Evolutionary conservation across 2,797 vertebrate genomes (phyloP).

Genomic region (Odontamblyopus lacepedii): DNA sequence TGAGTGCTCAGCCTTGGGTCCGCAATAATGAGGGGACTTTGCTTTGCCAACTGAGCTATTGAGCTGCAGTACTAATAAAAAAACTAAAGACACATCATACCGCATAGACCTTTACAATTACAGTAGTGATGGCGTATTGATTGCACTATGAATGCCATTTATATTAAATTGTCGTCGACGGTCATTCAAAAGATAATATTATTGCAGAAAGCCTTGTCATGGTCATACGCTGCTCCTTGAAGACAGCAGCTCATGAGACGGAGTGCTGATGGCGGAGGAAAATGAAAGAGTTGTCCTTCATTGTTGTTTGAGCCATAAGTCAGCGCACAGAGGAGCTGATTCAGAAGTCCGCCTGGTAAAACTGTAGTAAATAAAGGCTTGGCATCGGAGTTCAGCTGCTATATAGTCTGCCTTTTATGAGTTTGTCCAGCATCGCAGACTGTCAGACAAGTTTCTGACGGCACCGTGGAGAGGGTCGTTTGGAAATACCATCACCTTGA

Average conservation of each 20-base stretch:
- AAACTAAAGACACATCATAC: not conserved
- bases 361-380: constrained; percentile 34
- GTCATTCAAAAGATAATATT: not conserved
- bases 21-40: not conserved
- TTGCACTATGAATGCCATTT: not conserved
- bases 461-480: not conserved
- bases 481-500: constrained; percentile 12
- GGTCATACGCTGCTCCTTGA: not conserved
- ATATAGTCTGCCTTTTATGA: constrained; percentile 12
- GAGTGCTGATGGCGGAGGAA: not conserved
- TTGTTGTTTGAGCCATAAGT: constrained; percentile 11
- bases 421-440: constrained; percentile 20
- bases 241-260: not conserved
- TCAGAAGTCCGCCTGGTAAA: constrained; percentile 22
- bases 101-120: not conserved
- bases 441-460: constrained; percentile 1
- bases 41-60: not conserved
- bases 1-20: not conserved
- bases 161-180: not conserved
- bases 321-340: constrained; percentile 21
- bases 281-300: constrained; percentile 21
- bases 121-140: not conserved
- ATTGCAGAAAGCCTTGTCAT: not conserved
- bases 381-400: constrained; percentile 14
- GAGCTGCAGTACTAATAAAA: not conserved